These are phyloP conservation scores for honey bee (Apis mellifera) DNA, from an alignment of 1,140 invertebrate genomes.

Conservation along the genomic window Amel_HAv3.1 CM009937.2:5819001-5819500, in stretches of 20 bases:
- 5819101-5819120: too few species aligned
- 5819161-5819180: slow-evolving; percentile 43
- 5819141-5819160: slow-evolving; percentile 8
- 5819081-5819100: neutral
- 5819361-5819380: slow-evolving; percentile 52
- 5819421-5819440: too few species aligned
- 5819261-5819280: slow-evolving; percentile 28
- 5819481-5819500: slow-evolving; percentile 79
- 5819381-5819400: slow-evolving; percentile 46
- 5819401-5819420: neutral
- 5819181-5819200: slow-evolving; percentile 10
- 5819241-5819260: slow-evolving; percentile 44
- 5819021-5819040: neutral
- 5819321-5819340: slow-evolving; percentile 58
- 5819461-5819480: slow-evolving; percentile 64
- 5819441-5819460: slow-evolving; percentile 34
- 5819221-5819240: slow-evolving; percentile 47
- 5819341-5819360: slow-evolving; percentile 60
- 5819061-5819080: too few species aligned
- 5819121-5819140: slow-evolving; percentile 23
- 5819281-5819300: slow-evolving; percentile 40
- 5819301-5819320: too few species aligned
- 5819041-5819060: neutral
- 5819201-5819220: slow-evolving; percentile 5
- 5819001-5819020: too few species aligned